Evolutionary conservation across 2,113 vertebrate species (phyloP), one percentile per base, ranked within the genome.

Genomic region (Pantherophis guttatus): DNA sequence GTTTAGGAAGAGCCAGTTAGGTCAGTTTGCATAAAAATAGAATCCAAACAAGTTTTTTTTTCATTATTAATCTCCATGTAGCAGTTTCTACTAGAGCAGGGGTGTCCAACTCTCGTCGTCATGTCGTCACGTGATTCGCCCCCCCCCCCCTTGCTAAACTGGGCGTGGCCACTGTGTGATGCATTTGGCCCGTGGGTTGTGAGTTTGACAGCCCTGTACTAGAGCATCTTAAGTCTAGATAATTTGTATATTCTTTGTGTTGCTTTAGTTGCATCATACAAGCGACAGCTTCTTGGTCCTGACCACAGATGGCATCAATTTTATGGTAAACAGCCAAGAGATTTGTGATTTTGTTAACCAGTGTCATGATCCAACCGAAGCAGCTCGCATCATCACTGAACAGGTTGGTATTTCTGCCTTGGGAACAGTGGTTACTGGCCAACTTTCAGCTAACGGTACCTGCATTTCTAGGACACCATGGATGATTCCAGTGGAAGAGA

Each of bases 291-390:
- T 99, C 96, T 97, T 99, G 95, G 98, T 98, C 15, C 98, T 99
- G 95, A 99, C 99, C 52, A 99, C 99, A 0, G 99, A 99, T 0
- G 99, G 99, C 57, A 97, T 99, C 91, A 99, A 99, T 98, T 99
- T 99, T 96, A 99, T 99, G 13, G 99, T 99, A 97, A 99, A 99
- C 94, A 99, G 99, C 94, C 99, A 99, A 94, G 99, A 99, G 97
- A 99, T 99, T 96, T 99, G 99, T 39, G 96, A 99, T 92, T 98
- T 98, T 94, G 98, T 99, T 94, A 99, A 97, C 95, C 99, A 99
- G 96, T 99, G 99, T 95, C 98, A 99, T 0, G 99, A 99, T 94
- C 99, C 99, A 26, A 98, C 97, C 2, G 99, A 99, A 97, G 99
- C 99, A 0, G 99, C 99, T 39, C 98, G 98, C 0, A 97, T 98